phyloP scores from a whole-genome alignment of 2,113 vertebrate genomes.

The Ophthalmolycus amberensis region DNA sequence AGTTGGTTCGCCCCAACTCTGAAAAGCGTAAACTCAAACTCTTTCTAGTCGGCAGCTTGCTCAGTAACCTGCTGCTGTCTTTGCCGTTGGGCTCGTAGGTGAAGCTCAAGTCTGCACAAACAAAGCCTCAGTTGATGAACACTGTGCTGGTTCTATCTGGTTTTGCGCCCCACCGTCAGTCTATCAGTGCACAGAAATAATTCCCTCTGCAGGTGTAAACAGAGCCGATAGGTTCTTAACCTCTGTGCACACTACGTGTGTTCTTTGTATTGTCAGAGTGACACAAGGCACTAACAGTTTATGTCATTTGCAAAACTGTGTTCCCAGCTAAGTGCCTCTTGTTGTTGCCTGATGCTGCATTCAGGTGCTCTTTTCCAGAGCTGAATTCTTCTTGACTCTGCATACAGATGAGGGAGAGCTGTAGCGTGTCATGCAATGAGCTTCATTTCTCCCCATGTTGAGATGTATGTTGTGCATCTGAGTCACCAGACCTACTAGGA shows the following conservation, averaged over 20 bases:
- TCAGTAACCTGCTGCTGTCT: conserved; percentile 10
- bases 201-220: conserved; percentile 44
- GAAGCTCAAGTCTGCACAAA: conserved; percentile 26
- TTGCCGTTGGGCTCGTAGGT: conserved; percentile 2
- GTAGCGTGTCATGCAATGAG: neutral
- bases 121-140: conserved; percentile 24
- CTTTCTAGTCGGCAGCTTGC: neutral
- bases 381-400: conserved; percentile 6
- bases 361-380: conserved; percentile 2
- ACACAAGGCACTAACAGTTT: conserved; percentile 36
- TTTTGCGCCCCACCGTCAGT: conserved; percentile 11
- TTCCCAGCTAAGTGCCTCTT: conserved; percentile 14
- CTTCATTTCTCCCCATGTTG: conserved; percentile 1
- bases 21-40: neutral
- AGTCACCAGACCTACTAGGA: conserved; percentile 6
- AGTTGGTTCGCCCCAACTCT: too few relatives aligned
- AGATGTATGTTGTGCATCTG: neutral
- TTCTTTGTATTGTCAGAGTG: conserved; percentile 15
- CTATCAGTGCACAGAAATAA: conserved; percentile 24
- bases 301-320: conserved; percentile 38
- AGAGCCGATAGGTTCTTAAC: conserved; percentile 16
- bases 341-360: conserved; percentile 17
- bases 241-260: neutral
- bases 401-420: conserved; percentile 23
- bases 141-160: conserved; percentile 21